A percentile compares a stretch with the other conserved stretches of the same genome.
Conservation (phyloP, 2,888 invertebrate genomes). For the Tiliacea citrago region DNA sequence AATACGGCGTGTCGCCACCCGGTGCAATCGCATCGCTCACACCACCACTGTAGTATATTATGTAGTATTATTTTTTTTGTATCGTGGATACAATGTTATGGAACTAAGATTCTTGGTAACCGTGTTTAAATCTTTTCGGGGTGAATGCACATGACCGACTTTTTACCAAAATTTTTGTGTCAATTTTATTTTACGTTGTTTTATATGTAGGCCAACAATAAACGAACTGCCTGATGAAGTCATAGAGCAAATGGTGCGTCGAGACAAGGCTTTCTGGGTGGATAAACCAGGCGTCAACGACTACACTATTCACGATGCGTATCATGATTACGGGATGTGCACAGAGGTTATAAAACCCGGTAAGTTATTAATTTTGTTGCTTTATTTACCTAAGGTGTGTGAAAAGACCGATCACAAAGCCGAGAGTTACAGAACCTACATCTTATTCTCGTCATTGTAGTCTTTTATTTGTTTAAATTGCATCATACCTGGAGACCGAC, state of each 20-base stretch:
- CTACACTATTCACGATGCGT: conserved; percentile 88
- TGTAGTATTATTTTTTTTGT: too few species aligned
- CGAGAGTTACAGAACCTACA: background rate
- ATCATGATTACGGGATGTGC: conserved; percentile 82
- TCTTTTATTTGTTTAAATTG: background rate
- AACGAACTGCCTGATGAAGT: conserved; percentile 86
- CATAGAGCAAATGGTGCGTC: conserved; percentile 86
- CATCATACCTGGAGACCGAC: background rate
- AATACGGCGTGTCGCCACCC: too few species aligned
- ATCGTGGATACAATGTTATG: background rate
- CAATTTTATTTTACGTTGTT: background rate
- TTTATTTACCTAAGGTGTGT: background rate
- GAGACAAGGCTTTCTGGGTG: conserved; percentile 90
- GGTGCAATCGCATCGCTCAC: too few species aligned
- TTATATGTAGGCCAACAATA: conserved; percentile 77
- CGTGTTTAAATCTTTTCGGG: background rate
- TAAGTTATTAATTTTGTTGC: conserved; percentile 61
- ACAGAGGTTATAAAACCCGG: conserved; percentile 78
- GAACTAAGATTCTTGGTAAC: background rate
- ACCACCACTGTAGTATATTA: too few species aligned
- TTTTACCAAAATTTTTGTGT: background rate
- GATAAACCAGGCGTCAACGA: conserved; percentile 90
- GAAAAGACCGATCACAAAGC: background rate
- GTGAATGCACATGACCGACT: background rate
- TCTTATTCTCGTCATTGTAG: background rate